A percentile compares a stretch with the other conserved stretches of the same genome.
Evolutionary conservation across 2,797 vertebrate genomes (phyloP).

Genomic region (Pogoniulus pusillus): DNA sequence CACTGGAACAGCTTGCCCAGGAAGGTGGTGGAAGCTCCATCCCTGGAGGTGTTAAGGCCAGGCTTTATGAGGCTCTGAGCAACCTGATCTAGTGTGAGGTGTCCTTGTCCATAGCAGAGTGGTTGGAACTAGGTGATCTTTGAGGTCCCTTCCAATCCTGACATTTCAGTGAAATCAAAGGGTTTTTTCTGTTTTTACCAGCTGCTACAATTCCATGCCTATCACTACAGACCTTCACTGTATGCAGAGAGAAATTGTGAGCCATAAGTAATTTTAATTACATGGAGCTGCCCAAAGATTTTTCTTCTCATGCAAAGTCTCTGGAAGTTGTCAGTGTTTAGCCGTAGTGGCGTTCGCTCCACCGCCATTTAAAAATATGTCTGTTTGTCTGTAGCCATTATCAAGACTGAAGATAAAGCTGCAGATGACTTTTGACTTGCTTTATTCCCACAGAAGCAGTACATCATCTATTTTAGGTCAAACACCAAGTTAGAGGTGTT

Average conservation of each 20-base stretch:
- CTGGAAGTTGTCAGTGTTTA: neutral
- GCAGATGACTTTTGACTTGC: neutral
- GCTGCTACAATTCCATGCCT: neutral
- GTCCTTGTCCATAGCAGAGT: too few relatives aligned
- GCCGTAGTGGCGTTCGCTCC: neutral
- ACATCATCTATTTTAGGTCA: neutral
- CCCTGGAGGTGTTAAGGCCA: too few relatives aligned
- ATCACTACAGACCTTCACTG: neutral
- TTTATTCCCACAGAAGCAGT: neutral
- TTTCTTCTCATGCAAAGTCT: neutral
- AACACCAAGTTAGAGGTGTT: neutral
- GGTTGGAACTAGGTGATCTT: too few relatives aligned
- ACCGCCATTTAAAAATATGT: neutral
- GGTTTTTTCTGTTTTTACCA: neutral
- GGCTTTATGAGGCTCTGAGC: too few relatives aligned
- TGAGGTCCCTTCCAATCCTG: too few relatives aligned
- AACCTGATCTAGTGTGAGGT: too few relatives aligned
- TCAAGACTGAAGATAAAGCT: neutral
- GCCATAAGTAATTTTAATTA: neutral
- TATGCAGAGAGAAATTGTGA: neutral
- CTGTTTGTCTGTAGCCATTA: neutral
- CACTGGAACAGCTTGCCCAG: too few relatives aligned
- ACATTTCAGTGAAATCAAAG: neutral
- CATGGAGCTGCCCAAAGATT: neutral
- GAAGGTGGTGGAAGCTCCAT: too few relatives aligned